Evolutionary conservation across 2,113 vertebrate species (phyloP).

Genomic region (Solea solea): DNA sequence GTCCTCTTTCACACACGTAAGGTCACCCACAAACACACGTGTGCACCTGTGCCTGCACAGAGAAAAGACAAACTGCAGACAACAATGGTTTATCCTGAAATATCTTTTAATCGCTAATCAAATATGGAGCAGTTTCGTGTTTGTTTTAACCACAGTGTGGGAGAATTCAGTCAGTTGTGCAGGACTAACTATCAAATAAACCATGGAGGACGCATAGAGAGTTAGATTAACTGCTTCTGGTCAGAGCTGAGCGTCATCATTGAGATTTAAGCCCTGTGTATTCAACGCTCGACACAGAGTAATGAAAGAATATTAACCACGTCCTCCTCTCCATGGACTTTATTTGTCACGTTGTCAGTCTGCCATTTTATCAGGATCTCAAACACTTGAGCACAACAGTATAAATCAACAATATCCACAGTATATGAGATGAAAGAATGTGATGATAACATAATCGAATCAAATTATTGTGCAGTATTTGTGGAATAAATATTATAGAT

Average conservation of each 20-base stretch:
- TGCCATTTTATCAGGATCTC: background rate
- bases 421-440: background rate
- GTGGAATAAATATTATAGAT: too few relatives aligned
- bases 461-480: background rate
- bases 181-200: slow-evolving; percentile 8
- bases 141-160: slow-evolving; percentile 36
- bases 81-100: slow-evolving; percentile 13
- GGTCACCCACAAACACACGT: slow-evolving; percentile 40
- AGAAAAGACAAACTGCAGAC: background rate
- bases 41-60: slow-evolving; percentile 16
- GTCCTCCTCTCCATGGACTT: background rate
- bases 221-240: slow-evolving; percentile 32
- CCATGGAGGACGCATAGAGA: slow-evolving; percentile 12
- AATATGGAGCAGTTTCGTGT: slow-evolving; percentile 47
- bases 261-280: slow-evolving; percentile 8
- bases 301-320: slow-evolving; percentile 21
- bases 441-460: background rate
- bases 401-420: background rate
- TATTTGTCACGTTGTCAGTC: background rate
- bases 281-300: slow-evolving; percentile 8
- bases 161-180: slow-evolving; percentile 15
- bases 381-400: background rate
- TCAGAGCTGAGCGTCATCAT: slow-evolving; percentile 16
- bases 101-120: slow-evolving; percentile 46
- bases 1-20: background rate